Evolutionary conservation across 2,113 vertebrate species (phyloP).

Genomic region (Vicugna pacos): DNA sequence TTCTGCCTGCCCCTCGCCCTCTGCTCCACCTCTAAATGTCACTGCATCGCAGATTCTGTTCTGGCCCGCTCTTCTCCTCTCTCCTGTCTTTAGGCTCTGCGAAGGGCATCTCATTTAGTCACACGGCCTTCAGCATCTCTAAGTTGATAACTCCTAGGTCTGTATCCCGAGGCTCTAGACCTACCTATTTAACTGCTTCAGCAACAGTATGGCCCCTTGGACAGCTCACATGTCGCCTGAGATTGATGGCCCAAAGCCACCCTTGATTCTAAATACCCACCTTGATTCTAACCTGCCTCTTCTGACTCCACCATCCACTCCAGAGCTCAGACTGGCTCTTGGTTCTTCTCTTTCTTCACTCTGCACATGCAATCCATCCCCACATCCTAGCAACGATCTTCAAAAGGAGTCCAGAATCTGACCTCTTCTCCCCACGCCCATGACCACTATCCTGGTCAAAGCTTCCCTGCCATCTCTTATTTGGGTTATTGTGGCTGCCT

Average conservation of each 20-base stretch:
- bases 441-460: background rate
- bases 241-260: background rate
- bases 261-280: background rate
- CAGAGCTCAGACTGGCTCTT: background rate
- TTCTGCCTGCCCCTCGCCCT: no score
- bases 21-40: background rate
- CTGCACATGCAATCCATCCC: background rate
- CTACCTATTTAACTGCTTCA: background rate
- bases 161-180: background rate
- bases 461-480: background rate
- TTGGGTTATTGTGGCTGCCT: background rate
- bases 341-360: background rate
- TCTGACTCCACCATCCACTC: background rate
- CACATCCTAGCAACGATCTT: background rate
- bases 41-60: rapidly evolving
- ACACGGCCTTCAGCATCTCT: background rate
- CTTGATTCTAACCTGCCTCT: background rate
- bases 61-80: background rate
- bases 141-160: background rate
- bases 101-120: background rate
- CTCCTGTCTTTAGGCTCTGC: background rate
- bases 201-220: no score
- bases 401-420: background rate
- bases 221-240: background rate
- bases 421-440: background rate